Base-by-base conservation (phyloP, 2,113 vertebrate species). In the Leptodactylus fuscus region DNA sequence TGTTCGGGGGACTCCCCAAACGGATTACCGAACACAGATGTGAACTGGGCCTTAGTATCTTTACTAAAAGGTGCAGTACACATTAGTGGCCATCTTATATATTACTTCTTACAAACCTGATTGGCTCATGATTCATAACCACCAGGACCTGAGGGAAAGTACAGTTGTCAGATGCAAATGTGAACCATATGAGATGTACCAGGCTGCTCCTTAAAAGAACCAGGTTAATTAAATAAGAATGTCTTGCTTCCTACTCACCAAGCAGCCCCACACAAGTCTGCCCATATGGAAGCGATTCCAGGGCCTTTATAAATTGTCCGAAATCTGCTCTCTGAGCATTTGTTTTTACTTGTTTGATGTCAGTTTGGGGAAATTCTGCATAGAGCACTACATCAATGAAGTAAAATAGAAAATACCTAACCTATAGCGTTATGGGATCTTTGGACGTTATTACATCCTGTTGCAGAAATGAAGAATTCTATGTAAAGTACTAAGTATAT, bases 281-380 rank as follows among this genome's bases (percentile, higher is more conserved):
- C 90, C 91, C 92, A 89, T 88, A 90, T 91, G 90, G 88, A 91
- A 90, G 71, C 89, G 80, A 92, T 93, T 92, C 89, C 87, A 80
- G 88, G 88, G 87, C 88, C 90, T 92, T 93, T 90, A 92, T 89
- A 88, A 92, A 87, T 88, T 89, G 87, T 83, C 89, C 88, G 87
- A 89, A 89, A 88, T 89, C 88, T 89, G 86, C 88, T 87, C 90
- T 91, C 87, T 92, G 88, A 90, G 90, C 89, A 89, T 92, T 92
- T 93, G 90, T 92, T 91, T 91, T 93, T 89, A 81, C 91, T 92
- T 89, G 87, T 94, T 93, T 94, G 90, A 92, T 93, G 90, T 91
- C 89, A 87, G 87, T 88, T 60, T 89, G 60, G 1, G 89, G 89
- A 90, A 93, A 90, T 88, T 82, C 85, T 88, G 13, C 82, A 87